phyloP scores from a whole-genome alignment of 2,888 invertebrate species.

The Cloeon dipterum region DNA sequence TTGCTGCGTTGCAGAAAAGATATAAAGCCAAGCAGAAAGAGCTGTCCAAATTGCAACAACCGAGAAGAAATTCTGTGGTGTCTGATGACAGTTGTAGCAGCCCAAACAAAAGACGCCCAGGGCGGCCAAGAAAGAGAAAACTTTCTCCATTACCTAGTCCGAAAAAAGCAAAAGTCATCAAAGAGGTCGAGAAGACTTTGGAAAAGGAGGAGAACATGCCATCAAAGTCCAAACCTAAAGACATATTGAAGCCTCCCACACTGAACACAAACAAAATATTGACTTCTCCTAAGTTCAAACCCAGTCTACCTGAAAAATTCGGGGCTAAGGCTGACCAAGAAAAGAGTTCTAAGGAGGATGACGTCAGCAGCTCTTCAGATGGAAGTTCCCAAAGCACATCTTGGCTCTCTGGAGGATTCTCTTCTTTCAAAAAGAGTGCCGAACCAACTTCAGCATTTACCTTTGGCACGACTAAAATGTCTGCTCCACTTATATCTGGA shows the following conservation, averaged over 20 bases:
- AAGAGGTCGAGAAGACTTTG: conserved; percentile 1
- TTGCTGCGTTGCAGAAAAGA: conserved; percentile 60
- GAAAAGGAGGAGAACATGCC: conserved; percentile 2
- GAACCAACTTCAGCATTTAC: conserved; percentile 4
- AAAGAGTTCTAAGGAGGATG: too few relatives aligned
- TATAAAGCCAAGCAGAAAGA: conserved; percentile 64
- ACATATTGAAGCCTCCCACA: conserved; percentile 19
- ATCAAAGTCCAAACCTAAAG: conserved; percentile 7
- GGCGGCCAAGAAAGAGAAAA: conserved; percentile 19
- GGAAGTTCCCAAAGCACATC: conserved; percentile 8
- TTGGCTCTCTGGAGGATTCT: conserved; percentile 2
- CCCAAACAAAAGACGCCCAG: conserved; percentile 19
- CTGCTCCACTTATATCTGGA: conserved; percentile 5
- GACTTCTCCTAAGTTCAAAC: conserved; percentile 8
- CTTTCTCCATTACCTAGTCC: conserved; percentile 4
- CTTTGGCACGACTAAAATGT: conserved; percentile 6
- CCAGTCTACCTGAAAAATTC: not conserved
- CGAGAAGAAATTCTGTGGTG: conserved; percentile 14
- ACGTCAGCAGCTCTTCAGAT: too few relatives aligned
- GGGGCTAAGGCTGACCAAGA: not conserved
- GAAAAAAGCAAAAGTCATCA: conserved; percentile 1
- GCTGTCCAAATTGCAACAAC: conserved; percentile 32
- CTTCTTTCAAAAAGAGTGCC: conserved; percentile 2
- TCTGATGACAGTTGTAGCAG: conserved; percentile 3
- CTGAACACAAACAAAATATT: conserved; percentile 13